Base-by-base conservation (phyloP, 2,113 vertebrate species). In the Epinephelus moara region DNA sequence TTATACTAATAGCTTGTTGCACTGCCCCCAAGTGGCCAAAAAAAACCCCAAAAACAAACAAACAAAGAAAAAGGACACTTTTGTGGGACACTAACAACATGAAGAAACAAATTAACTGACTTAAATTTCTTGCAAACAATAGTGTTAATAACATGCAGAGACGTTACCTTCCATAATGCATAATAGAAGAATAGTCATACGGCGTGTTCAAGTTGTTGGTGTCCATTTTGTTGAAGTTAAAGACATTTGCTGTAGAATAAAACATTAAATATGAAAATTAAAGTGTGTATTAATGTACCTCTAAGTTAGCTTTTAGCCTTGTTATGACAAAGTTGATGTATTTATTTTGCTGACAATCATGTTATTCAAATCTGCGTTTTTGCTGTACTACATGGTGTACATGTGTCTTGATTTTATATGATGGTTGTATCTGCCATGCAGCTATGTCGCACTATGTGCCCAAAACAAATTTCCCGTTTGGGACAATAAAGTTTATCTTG, bases 111-210 rank as follows among this genome's bases (percentile, higher is more conserved):
- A 55, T 30, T 6, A 30, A 27, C 18, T 3, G 45, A 27, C 27
- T 47, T 4, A 45, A 45, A 21, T 30, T 15, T 49, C 55, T 72
- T 0, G 0, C 25, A n/a, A 10, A 33, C 10, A 56, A 59, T 13
- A 47, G 6, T 9, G 19, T 11, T 53, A 55, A 70, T 60, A 19
- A 50, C 15, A n/a, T 19, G 9, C 59, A 40, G 15, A 53, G 53
- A 47, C 1, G 3, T 63, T 82, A 86, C 86, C 79, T 91, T 80
- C 77, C 77, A 25, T 91, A 89, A 75, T 93, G 88, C 93, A 94
- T 92, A 18, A 92, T 23, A 30, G 90, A 93, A 6, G n/a, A 77
- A 57, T 92, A 94, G 78, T 90, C 85, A 57, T 88, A 89, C 2
- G 63, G 73, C 2, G 75, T 87, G 61, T 89, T 76, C 62, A 83